Conservation (phyloP, 37 sponge, comb jelly and placozoan genomes). For the Geodia barretti region DNA sequence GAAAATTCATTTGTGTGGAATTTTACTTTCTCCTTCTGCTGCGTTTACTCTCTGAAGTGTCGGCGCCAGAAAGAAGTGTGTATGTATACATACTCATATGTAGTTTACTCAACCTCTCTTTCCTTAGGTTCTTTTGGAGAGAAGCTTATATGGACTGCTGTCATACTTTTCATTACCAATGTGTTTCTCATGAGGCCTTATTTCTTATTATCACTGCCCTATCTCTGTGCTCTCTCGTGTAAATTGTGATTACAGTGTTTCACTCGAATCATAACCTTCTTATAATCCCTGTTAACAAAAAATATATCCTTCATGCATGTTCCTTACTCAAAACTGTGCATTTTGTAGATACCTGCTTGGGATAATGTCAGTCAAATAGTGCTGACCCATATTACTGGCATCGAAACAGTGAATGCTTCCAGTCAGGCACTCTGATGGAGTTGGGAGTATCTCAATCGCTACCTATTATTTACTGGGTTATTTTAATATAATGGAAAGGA, state of each 20-base stretch:
- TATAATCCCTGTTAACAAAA: too few relatives aligned
- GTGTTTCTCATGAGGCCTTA: slow-evolving; percentile 96
- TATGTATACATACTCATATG: not conserved
- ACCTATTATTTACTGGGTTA: slow-evolving; percentile 94
- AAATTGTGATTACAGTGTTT: too few relatives aligned
- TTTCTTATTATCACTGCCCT: too few relatives aligned
- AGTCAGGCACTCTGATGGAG: slow-evolving; percentile 97
- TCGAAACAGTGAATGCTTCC: slow-evolving; percentile 95
- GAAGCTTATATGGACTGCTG: slow-evolving; percentile 97
- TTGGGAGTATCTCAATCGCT: slow-evolving; percentile 92
- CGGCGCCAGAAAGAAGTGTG: slow-evolving; percentile 92
- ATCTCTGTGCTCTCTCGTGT: too few relatives aligned
- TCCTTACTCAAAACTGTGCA: not conserved
- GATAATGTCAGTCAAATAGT: slow-evolving; percentile 89
- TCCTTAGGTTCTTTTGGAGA: slow-evolving; percentile 87
- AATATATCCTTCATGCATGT: not conserved
- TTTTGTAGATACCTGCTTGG: slow-evolving; percentile 93
- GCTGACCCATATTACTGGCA: slow-evolving; percentile 98
- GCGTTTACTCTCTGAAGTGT: slow-evolving; percentile 85
- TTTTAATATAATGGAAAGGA: slow-evolving; percentile 88
- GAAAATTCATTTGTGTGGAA: too few relatives aligned
- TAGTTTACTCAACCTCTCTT: not conserved
- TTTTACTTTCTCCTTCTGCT: slow-evolving; percentile 84
- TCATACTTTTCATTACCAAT: slow-evolving; percentile 95
- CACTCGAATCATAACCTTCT: too few relatives aligned